phyloP scores from a whole-genome alignment of 2,888 invertebrate genomes.

The Catocala fraxini region DNA sequence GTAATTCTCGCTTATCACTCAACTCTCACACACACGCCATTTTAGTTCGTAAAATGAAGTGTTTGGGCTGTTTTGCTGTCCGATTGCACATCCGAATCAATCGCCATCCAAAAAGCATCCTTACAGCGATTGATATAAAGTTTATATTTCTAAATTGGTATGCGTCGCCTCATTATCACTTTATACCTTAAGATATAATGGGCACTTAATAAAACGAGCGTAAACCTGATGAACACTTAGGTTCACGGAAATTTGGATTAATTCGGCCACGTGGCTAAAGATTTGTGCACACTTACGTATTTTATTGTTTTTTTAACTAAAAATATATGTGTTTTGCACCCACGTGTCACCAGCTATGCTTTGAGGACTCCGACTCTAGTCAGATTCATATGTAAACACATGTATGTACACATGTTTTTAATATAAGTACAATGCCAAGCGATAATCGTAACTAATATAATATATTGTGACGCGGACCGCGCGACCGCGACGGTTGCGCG shows the following conservation, averaged over 20 bases:
- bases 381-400: too few relatives aligned
- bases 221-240: conserved; percentile 38
- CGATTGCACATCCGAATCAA: neutral
- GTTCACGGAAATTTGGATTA: conserved; percentile 41
- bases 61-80: too few relatives aligned
- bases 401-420: conserved; percentile 36
- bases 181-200: conserved; percentile 34
- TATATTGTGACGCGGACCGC: too few relatives aligned
- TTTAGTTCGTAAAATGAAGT: neutral
- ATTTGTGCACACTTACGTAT: neutral
- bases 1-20: too few relatives aligned
- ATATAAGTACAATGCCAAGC: conserved; percentile 26
- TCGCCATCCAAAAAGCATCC: conserved; percentile 1
- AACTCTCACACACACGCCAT: neutral
- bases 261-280: conserved; percentile 28
- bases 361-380: too few relatives aligned
- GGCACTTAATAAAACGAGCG: conserved; percentile 47
- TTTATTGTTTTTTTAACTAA: too few relatives aligned
- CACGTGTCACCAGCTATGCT: too few relatives aligned
- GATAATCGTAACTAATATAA: too few relatives aligned
- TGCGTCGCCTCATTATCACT: conserved; percentile 31
- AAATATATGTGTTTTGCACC: too few relatives aligned
- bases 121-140: conserved; percentile 17
- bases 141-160: conserved; percentile 16
- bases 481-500: too few relatives aligned